These are phyloP conservation scores for Agapostemon virescens DNA, from an alignment of 2,888 invertebrate genomes.

Conservation along the genomic window DNA sequence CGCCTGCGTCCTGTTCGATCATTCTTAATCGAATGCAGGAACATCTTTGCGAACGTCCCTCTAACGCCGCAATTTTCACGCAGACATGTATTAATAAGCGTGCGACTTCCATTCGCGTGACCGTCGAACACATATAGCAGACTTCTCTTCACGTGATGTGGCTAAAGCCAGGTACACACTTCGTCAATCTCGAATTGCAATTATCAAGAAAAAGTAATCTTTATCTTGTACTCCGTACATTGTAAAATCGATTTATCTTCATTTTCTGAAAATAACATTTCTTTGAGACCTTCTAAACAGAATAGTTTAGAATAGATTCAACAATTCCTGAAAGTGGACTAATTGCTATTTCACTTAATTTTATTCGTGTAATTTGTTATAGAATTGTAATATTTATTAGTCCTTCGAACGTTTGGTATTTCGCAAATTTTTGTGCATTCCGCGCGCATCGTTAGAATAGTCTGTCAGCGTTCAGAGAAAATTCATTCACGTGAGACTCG, in stretches of 20 bases:
- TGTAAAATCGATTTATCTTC: neutral
- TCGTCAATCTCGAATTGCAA: neutral
- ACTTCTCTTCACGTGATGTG: constrained; percentile 45
- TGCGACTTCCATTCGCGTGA: constrained; percentile 57
- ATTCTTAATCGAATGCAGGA: constrained; percentile 30
- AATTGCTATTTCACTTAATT: neutral
- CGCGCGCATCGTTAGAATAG: neutral
- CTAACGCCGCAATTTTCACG: constrained; percentile 38
- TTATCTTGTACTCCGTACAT: too few species aligned
- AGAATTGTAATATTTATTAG: neutral
- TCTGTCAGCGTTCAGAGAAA: neutral
- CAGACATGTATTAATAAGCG: constrained; percentile 38
- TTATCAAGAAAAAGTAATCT: too few species aligned
- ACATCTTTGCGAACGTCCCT: constrained; percentile 29
- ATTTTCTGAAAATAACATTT: neutral
- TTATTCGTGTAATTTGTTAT: neutral
- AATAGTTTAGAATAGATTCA: neutral
- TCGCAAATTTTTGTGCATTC: neutral
- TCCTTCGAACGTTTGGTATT: too few species aligned
- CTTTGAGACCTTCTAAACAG: neutral
- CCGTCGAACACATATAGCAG: constrained; percentile 24
- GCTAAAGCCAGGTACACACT: constrained; percentile 14
- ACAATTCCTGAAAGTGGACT: too few species aligned
- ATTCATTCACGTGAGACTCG: neutral
- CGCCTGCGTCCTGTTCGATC: neutral